Conservation (phyloP, 2,888 invertebrate genomes). For the Dorcus hopei region DNA sequence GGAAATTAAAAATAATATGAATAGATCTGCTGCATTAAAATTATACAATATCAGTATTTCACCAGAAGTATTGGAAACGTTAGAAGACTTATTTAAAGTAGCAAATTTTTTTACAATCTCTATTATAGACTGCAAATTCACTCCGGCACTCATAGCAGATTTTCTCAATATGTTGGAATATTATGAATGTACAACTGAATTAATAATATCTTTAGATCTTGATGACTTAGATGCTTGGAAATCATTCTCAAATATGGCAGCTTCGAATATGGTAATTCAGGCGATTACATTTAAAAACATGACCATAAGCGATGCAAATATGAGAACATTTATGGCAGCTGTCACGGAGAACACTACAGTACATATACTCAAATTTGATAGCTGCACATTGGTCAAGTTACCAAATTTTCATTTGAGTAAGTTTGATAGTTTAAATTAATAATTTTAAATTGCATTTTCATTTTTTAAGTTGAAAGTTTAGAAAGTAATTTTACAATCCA, state of each 20-base stretch:
- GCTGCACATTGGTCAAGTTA: slow-evolving; percentile 36
- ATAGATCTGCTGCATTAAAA: slow-evolving; percentile 41
- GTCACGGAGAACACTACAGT: slow-evolving; percentile 37
- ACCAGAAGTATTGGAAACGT: slow-evolving; percentile 42
- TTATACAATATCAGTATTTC: slow-evolving; percentile 38
- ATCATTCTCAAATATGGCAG: slow-evolving; percentile 37
- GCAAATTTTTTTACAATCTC: slow-evolving; percentile 41
- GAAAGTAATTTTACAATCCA: slow-evolving; percentile 36
- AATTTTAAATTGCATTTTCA: neutral
- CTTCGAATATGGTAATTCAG: slow-evolving; percentile 35
- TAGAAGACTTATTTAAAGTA: slow-evolving; percentile 42
- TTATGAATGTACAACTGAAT: slow-evolving; percentile 40
- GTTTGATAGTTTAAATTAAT: slow-evolving; percentile 13
- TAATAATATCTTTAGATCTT: slow-evolving; percentile 38
- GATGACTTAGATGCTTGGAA: slow-evolving; percentile 41
- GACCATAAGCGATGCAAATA: slow-evolving; percentile 37
- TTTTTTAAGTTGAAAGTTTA: slow-evolving; percentile 35
- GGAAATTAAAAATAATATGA: slow-evolving; percentile 42
- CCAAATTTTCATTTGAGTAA: slow-evolving; percentile 42
- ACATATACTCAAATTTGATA: slow-evolving; percentile 40
- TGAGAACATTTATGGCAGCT: slow-evolving; percentile 35
- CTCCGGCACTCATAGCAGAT: slow-evolving; percentile 39
- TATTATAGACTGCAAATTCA: slow-evolving; percentile 40
- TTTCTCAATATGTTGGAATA: slow-evolving; percentile 43
- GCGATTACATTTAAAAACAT: slow-evolving; percentile 39